phyloP scores from a whole-genome alignment of 92 coral and sea anemone genomes.

The Parazoanthus darwini region DNA sequence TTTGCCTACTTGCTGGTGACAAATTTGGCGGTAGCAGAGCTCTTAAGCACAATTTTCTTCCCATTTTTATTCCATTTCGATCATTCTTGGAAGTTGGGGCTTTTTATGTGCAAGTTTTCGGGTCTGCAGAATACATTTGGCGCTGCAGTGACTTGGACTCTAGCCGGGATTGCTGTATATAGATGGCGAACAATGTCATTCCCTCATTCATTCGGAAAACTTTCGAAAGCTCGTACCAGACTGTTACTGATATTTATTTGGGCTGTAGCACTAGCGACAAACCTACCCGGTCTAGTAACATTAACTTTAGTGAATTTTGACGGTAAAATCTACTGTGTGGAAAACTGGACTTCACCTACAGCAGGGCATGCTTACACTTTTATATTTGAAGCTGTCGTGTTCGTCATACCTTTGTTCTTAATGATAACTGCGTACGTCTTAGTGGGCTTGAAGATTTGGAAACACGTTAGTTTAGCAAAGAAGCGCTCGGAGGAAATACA shows the following conservation, averaged over 20 bases:
- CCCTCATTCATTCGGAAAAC: neutral
- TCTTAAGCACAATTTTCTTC: slow-evolving; percentile 2
- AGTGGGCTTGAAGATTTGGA: slow-evolving; percentile 3
- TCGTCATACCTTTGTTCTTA: neutral
- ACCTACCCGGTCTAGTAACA: neutral
- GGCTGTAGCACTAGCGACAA: neutral
- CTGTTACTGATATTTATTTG: neutral
- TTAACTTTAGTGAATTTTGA: neutral
- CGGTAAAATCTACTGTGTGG: neutral
- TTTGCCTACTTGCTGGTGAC: neutral
- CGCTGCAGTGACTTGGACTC: neutral
- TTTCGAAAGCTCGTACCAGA: neutral
- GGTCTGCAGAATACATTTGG: slow-evolving; percentile 9
- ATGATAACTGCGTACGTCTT: neutral
- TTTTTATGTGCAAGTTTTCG: slow-evolving; percentile 17
- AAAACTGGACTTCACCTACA: neutral
- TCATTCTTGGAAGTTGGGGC: slow-evolving; percentile 4
- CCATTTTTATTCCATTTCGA: slow-evolving; percentile 10
- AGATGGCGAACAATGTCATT: slow-evolving; percentile 1
- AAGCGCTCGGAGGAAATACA: neutral
- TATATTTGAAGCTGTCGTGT: slow-evolving; percentile 7
- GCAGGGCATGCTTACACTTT: neutral
- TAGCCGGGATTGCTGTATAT: slow-evolving; percentile 1
- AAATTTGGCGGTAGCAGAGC: slow-evolving; percentile 10
- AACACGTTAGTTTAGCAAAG: neutral